A percentile compares a stretch with the other conserved stretches of the same genome.
Conservation (phyloP, 2,797 vertebrate genomes). For the Oceanodroma leucorhoa region DNA sequence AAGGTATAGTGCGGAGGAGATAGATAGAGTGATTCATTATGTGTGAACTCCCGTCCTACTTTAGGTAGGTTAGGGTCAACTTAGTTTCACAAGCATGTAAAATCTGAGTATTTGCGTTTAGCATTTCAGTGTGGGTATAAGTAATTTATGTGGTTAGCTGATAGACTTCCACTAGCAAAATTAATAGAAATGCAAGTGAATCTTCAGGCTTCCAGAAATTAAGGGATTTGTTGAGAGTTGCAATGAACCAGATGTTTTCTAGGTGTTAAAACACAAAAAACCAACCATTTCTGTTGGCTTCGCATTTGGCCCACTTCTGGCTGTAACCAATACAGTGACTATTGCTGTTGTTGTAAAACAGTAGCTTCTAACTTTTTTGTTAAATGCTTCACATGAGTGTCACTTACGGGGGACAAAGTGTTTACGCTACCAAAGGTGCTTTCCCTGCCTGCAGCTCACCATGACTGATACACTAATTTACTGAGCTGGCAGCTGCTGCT, state of each 20-base stretch:
- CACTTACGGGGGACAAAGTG: neutral
- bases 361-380: neutral
- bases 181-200: neutral
- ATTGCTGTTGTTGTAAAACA: neutral
- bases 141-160: neutral
- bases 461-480: slow-evolving; percentile 66
- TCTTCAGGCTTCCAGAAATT: neutral
- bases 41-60: fast-evolving
- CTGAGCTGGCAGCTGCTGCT: slow-evolving; percentile 51
- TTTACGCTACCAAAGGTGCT: neutral
- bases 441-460: slow-evolving; percentile 18
- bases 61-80: neutral
- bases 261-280: neutral
- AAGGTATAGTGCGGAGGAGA: neutral
- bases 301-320: neutral
- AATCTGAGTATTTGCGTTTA: neutral
- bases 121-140: neutral
- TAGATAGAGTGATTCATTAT: neutral
- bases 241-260: neutral
- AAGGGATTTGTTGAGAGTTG: neutral
- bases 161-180: neutral
- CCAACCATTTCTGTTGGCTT: neutral
- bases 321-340: neutral
- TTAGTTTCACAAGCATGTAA: neutral
- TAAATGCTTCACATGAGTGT: neutral